These are phyloP conservation scores for Beaufortia kweichowensis DNA, from an alignment of 2,113 vertebrate species.

Conservation along the genomic window DNA sequence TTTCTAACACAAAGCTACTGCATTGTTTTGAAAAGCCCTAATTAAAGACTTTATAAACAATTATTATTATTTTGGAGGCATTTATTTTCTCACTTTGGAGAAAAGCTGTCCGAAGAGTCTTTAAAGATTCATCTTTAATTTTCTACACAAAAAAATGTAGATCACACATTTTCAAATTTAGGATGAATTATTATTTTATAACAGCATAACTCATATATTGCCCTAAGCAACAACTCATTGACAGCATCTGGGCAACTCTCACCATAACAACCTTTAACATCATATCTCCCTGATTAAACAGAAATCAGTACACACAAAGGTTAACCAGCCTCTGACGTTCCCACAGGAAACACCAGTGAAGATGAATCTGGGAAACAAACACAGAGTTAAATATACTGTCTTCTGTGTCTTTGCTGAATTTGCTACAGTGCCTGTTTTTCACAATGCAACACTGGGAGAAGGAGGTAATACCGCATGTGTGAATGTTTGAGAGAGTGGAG, in stretches of 20 bases:
- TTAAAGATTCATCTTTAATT: too few relatives aligned
- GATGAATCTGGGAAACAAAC: constrained; percentile 1
- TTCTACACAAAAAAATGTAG: too few relatives aligned
- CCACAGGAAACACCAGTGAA: constrained; percentile 1
- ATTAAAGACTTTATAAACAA: too few relatives aligned
- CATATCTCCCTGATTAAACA: constrained; percentile 29
- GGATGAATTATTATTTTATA: too few relatives aligned
- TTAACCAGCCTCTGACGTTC: constrained; percentile 17
- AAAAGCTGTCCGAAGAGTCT: too few relatives aligned
- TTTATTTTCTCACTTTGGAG: too few relatives aligned
- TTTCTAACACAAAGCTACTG: too few relatives aligned
- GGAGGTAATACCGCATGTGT: constrained; percentile 10
- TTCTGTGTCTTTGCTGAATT: not conserved
- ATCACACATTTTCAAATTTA: too few relatives aligned
- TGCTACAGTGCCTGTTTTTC: not conserved
- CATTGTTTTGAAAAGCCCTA: too few relatives aligned
- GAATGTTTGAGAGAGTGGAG: constrained; percentile 27
- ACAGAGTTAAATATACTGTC: not conserved
- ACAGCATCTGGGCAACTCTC: constrained; percentile 34
- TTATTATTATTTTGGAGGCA: too few relatives aligned
- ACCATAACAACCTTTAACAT: constrained; percentile 3
- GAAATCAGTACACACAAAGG: constrained; percentile 3
- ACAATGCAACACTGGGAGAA: not conserved
- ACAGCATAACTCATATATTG: constrained; percentile 37
- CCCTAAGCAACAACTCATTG: constrained; percentile 16